Conservation (phyloP, 2,797 vertebrate genomes). For the Sebastolobus alascanus region DNA sequence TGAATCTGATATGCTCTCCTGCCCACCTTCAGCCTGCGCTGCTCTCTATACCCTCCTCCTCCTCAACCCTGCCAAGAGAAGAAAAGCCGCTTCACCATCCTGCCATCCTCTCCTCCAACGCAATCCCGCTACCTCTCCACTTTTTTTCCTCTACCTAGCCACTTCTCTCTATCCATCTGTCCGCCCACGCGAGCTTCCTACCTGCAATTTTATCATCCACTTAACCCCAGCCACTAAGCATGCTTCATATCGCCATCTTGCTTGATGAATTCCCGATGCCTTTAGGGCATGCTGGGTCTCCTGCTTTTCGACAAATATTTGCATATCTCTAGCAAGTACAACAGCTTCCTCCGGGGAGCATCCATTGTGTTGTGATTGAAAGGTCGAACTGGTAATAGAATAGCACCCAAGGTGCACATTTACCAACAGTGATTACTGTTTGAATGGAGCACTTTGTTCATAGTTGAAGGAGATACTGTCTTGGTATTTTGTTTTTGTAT, state of each 20-base stretch:
- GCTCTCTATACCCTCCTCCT: slow-evolving; percentile 43
- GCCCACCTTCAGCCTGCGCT: slow-evolving; percentile 43
- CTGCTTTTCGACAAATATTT: slow-evolving; percentile 22
- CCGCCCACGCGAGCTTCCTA: slow-evolving; percentile 47
- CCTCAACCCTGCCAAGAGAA: slow-evolving; percentile 43
- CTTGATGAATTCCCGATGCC: slow-evolving; percentile 22
- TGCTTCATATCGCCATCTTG: slow-evolving; percentile 9
- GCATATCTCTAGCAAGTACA: slow-evolving; percentile 17
- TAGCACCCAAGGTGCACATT: slow-evolving; percentile 25
- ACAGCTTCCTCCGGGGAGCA: slow-evolving; percentile 4
- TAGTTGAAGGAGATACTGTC: neutral
- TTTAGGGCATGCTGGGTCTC: neutral
- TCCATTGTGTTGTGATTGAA: slow-evolving; percentile 3
- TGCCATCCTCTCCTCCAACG: slow-evolving; percentile 36
- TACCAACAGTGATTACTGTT: slow-evolving; percentile 4
- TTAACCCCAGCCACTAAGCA: slow-evolving; percentile 31
- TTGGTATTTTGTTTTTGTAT: neutral
- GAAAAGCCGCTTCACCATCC: slow-evolving; percentile 35
- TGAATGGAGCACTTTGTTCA: slow-evolving; percentile 7
- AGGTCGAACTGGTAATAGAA: neutral
- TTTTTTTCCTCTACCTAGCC: slow-evolving; percentile 2
- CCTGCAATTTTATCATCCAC: slow-evolving; percentile 50
- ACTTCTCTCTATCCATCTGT: slow-evolving; percentile 17
- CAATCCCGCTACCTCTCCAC: slow-evolving; percentile 20
- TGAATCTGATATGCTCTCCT: slow-evolving; percentile 54